Percentiles rank a stretch among this genome's conserved stretches.
Evolutionary conservation across 2,113 vertebrate species (phyloP).

Genomic region (Taxidea taxus): DNA sequence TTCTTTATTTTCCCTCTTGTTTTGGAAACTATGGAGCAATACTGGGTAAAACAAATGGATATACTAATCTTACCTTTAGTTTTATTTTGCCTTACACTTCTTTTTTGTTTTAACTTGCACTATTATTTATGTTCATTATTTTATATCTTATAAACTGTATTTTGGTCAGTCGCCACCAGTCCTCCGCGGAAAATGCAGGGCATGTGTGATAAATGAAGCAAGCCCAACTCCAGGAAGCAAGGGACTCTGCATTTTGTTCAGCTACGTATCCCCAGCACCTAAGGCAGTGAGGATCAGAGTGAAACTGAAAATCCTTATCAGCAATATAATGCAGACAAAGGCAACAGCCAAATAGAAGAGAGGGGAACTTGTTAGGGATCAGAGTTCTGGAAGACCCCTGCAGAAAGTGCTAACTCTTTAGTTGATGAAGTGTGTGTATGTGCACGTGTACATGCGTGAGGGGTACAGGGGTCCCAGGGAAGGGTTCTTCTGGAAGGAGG

Average conservation of each 20-base stretch:
- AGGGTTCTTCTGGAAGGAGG: neutral
- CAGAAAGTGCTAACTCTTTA: no score
- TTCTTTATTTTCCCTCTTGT: neutral
- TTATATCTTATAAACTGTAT: neutral
- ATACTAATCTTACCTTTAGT: neutral
- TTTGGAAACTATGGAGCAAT: neutral
- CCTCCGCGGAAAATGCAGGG: neutral
- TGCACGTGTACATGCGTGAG: accelerated
- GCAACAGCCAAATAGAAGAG: neutral
- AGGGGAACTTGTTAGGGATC: neutral
- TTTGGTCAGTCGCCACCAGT: neutral
- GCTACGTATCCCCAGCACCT: neutral
- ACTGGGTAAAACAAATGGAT: neutral
- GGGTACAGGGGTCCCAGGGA: neutral
- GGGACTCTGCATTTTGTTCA: neutral
- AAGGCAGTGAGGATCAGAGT: neutral
- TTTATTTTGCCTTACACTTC: neutral
- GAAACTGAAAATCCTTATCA: neutral
- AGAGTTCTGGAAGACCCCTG: neutral
- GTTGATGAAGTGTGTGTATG: neutral
- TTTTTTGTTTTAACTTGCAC: neutral
- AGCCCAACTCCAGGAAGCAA: neutral
- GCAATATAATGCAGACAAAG: neutral
- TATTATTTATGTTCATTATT: neutral
- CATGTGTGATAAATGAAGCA: neutral